Base-by-base conservation (phyloP, 2,797 vertebrate genomes). In the Oryzias dopingdopingensis region DNA sequence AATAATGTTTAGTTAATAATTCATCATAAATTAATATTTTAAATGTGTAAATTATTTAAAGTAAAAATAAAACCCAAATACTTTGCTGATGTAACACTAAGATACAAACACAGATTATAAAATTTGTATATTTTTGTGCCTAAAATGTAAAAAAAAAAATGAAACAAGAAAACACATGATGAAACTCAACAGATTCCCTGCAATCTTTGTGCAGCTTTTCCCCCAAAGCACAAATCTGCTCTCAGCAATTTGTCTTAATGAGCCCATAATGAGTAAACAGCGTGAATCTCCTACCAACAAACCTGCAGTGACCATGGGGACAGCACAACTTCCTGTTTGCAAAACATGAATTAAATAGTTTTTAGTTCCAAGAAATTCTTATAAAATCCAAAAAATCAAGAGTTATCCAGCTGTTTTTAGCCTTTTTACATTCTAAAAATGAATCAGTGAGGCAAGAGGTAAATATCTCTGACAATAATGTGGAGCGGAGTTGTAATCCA, bases 391-490 rank as follows among this genome's bases (percentile, higher is more conserved):
- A 46, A 55, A 46, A 58, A 56, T 55, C 16, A 8, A 57, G 26
- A 52, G 55, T 76, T 56, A 51, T 42, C 5, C 3, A 17, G 40
- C 59, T 67, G 29, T 60, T 78, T 61, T 75, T 45, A 20, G 50
- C 59, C 22, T 42, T 67, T 59, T 54, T 46, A 2, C 13, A 41
- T 58, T 56, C 63, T 44, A 50, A 49, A 60, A 58, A 62, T 6
- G n/a, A 60, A 12, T 60, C 70, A 70, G 70, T 50, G 52, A 4
- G 45, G 29, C 26, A 13, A 56, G 45, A 64, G 74, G 84, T 82
- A 74, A 76, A 83, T 80, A 83, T 76, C 61, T 45, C 24, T 78
- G 77, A 85, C 74, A 62, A 80, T 77, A 86, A 82, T 78, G 79
- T 62, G 60, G 48, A 55, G 49, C 18, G 22, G 59, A 67, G 63